Evolutionary conservation across 30 jellyfish, hydroid and myxozoan species (phyloP).

Genomic region (Pelagia noctiluca): DNA sequence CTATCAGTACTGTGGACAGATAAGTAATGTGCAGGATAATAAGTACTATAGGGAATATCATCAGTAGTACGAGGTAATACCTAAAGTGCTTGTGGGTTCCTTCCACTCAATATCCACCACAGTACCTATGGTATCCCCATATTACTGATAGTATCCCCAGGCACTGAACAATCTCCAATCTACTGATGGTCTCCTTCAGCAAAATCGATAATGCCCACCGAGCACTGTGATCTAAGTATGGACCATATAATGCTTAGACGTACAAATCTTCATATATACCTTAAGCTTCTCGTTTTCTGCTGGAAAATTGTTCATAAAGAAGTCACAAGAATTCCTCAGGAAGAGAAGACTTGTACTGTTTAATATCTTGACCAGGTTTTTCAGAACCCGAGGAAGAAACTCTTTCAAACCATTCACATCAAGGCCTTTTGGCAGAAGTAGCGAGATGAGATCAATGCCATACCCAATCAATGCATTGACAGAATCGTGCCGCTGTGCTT

Average conservation of each 20-base stretch:
- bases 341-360: conserved; percentile 69
- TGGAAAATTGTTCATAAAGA: conserved; percentile 45
- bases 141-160: too few relatives aligned
- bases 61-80: too few relatives aligned
- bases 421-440: conserved; percentile 70
- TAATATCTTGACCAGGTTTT: conserved; percentile 40
- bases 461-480: conserved; percentile 61
- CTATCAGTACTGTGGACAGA: too few relatives aligned
- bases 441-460: conserved; percentile 75
- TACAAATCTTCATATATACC: too few relatives aligned
- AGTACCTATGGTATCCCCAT: too few relatives aligned
- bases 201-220: background rate
- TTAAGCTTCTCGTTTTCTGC: conserved; percentile 38
- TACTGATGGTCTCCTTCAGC: background rate
- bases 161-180: background rate
- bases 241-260: too few relatives aligned
- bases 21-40: too few relatives aligned
- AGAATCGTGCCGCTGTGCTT: conserved; percentile 29
- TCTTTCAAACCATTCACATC: conserved; percentile 25
- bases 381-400: conserved; percentile 45
- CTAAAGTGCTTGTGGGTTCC: too few relatives aligned
- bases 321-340: conserved; percentile 62
- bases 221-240: too few relatives aligned
- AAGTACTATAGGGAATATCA: too few relatives aligned
- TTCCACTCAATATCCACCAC: too few relatives aligned